phyloP scores from a whole-genome alignment of 2,113 vertebrate species.

The Rutilus rutilus region DNA sequence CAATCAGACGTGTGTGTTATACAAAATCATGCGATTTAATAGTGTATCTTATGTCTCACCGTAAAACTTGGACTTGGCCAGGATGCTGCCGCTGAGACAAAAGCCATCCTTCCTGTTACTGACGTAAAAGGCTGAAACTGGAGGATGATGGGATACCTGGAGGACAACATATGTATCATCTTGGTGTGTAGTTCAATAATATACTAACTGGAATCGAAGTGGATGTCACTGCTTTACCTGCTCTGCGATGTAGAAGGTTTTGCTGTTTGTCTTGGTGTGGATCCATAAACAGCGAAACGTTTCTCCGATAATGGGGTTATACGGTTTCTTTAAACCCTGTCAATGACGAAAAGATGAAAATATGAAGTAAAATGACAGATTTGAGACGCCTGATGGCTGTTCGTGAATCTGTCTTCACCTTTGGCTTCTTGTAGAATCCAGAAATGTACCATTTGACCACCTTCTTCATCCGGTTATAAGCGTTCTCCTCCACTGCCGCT shows the following conservation, averaged over 20 bases:
- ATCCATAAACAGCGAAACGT: constrained; percentile 97
- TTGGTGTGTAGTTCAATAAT: background rate
- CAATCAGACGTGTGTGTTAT: background rate
- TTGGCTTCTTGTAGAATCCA: constrained; percentile 99
- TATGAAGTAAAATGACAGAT: background rate
- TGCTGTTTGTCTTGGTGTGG: constrained; percentile 93
- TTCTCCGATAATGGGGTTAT: constrained; percentile 98
- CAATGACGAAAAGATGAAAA: constrained; percentile 24
- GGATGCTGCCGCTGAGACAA: constrained; percentile 97
- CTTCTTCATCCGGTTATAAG: constrained; percentile 95
- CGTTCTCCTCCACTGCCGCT: constrained; percentile 94
- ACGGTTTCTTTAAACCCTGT: constrained; percentile 97
- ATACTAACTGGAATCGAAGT: background rate
- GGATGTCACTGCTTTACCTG: constrained; percentile 79
- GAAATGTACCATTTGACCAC: constrained; percentile 99
- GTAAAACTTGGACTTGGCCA: constrained; percentile 99
- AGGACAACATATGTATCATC: background rate
- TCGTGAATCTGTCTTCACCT: constrained; percentile 74
- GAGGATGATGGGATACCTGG: constrained; percentile 98
- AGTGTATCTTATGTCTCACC: constrained; percentile 71
- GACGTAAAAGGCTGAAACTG: constrained; percentile 96
- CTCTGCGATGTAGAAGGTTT: constrained; percentile 97
- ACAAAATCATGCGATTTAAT: background rate
- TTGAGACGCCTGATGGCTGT: no score
- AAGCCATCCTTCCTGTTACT: constrained; percentile 99